Conservation (phyloP, 2,888 invertebrate genomes). For the Drosophila rellima region DNA sequence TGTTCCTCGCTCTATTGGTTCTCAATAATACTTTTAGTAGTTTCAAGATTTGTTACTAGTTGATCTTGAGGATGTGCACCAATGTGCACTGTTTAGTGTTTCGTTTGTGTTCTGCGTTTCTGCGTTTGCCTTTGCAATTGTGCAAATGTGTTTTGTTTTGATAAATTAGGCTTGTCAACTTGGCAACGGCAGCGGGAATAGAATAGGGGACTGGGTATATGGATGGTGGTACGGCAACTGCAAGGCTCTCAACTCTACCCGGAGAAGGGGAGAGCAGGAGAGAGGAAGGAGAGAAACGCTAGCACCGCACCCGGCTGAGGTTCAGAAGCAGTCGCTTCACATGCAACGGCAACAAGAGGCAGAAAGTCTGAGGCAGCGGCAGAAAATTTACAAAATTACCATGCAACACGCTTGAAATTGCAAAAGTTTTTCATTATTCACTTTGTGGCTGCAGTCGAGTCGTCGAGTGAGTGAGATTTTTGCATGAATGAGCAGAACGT, state of each 20-base stretch:
- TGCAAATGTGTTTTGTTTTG: slow-evolving; percentile 83
- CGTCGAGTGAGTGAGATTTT: slow-evolving; percentile 82
- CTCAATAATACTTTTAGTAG: not conserved
- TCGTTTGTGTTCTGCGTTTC: slow-evolving; percentile 68
- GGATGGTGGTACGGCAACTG: slow-evolving; percentile 25
- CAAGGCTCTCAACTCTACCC: slow-evolving; percentile 63
- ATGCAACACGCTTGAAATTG: slow-evolving; percentile 83
- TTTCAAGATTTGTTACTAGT: not conserved
- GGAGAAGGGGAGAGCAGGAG: slow-evolving; percentile 30
- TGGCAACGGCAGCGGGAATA: slow-evolving; percentile 56
- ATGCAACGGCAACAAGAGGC: slow-evolving; percentile 41
- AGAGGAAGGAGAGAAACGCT: slow-evolving; percentile 8
- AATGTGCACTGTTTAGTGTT: slow-evolving; percentile 63
- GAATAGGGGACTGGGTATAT: slow-evolving; percentile 13
- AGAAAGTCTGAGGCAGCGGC: slow-evolving; percentile 47
- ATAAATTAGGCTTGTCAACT: slow-evolving; percentile 85
- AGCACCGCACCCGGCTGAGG: slow-evolving; percentile 47
- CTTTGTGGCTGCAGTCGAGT: slow-evolving; percentile 81
- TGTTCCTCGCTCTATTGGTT: not conserved
- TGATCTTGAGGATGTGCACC: slow-evolving; percentile 21
- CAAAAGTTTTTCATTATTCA: slow-evolving; percentile 83
- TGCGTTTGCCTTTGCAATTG: slow-evolving; percentile 81
- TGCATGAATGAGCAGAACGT: slow-evolving; percentile 82
- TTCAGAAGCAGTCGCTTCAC: slow-evolving; percentile 40
- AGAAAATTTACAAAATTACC: slow-evolving; percentile 80